Percentiles rank a stretch among this genome's conserved stretches.
Evolutionary conservation across 2,113 vertebrate genomes (phyloP).

Genomic region (Pampusana beccarii): DNA sequence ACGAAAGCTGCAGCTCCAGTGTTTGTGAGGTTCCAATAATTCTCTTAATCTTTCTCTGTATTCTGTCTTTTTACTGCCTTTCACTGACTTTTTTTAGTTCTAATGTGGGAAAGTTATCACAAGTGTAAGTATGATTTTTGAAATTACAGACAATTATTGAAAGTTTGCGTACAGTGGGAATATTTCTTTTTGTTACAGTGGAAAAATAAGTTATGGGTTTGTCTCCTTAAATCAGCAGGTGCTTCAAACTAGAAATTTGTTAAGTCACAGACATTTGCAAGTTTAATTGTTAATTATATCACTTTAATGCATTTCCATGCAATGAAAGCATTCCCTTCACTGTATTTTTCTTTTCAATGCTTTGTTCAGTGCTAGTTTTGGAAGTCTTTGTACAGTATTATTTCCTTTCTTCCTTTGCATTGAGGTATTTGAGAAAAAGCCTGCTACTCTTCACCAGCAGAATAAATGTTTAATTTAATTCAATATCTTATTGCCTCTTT

Average conservation of each 20-base stretch:
- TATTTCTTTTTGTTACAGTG: neutral
- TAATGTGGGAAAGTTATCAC: accelerated
- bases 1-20: neutral
- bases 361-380: conserved; percentile 2
- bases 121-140: neutral
- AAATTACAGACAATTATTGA: neutral
- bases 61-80: neutral
- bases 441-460: neutral
- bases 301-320: neutral
- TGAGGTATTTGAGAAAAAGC: neutral
- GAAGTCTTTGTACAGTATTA: neutral
- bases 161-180: neutral
- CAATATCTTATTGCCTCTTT: neutral
- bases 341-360: neutral
- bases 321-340: neutral
- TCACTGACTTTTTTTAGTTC: neutral
- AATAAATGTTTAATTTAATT: conserved; percentile 18
- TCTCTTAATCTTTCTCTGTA: neutral
- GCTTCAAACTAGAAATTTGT: neutral
- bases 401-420: neutral
- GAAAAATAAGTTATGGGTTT: neutral
- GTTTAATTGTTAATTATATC: neutral
- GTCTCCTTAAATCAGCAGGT: neutral
- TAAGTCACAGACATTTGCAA: neutral
- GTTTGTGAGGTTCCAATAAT: neutral